Evolutionary conservation across 2,797 vertebrate species (phyloP).

Genomic region (Paedocypris micromegethes): DNA sequence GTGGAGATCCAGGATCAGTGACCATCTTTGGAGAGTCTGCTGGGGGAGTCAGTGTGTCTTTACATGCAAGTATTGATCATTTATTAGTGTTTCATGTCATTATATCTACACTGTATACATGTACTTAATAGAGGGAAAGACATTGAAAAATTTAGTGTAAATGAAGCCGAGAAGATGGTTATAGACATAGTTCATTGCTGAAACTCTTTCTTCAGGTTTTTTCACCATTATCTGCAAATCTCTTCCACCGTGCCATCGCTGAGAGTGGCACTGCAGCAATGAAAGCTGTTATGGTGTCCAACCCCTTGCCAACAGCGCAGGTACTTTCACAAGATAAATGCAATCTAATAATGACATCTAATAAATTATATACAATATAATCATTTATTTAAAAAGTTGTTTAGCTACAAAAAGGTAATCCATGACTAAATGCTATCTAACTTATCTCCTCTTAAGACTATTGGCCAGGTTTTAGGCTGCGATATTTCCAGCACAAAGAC

Average conservation of each 20-base stretch:
- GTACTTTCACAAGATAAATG: constrained; percentile 39
- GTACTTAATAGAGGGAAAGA: too few relatives aligned
- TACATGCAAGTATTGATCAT: constrained; percentile 53
- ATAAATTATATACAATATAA: background rate
- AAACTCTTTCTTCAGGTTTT: constrained; percentile 54
- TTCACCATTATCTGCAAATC: constrained; percentile 64
- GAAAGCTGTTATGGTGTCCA: accelerated
- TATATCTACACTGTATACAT: background rate
- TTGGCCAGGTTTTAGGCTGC: constrained; percentile 61
- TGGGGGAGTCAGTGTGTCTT: constrained; percentile 67
- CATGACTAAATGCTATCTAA: background rate
- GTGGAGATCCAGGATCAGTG: constrained; percentile 65
- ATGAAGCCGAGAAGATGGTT: too few relatives aligned
- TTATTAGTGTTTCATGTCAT: background rate
- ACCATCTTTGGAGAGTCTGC: constrained; percentile 75
- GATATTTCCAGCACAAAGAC: constrained; percentile 58
- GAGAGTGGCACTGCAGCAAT: constrained; percentile 68
- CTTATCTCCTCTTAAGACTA: constrained; percentile 44
- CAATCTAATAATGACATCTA: background rate
- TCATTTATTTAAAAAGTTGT: background rate
- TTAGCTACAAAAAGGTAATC: background rate
- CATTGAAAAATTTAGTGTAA: too few relatives aligned
- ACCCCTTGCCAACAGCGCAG: constrained; percentile 49
- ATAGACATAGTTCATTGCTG: too few relatives aligned
- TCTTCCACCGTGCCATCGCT: constrained; percentile 66